Conservation (phyloP, 2,888 invertebrate species). For the Drosophila stalkeri region DNA sequence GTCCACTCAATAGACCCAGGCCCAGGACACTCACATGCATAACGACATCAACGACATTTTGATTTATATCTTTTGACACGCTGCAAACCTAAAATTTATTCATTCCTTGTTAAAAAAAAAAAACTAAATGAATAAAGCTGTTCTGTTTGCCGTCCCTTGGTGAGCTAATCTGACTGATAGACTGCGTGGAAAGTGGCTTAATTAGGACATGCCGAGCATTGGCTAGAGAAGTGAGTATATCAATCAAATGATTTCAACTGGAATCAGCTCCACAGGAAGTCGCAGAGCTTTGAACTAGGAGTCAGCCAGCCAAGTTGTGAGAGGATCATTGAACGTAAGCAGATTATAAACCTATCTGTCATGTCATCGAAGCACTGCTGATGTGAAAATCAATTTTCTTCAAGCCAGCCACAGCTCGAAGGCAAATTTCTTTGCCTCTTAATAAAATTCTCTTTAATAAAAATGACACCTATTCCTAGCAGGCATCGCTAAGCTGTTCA, state of each 20-base stretch:
- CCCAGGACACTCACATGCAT: constrained; percentile 2
- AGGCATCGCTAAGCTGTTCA: neutral
- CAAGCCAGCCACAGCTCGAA: neutral
- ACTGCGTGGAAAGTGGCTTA: constrained; percentile 30
- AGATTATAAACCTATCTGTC: neutral
- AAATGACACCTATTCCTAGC: neutral
- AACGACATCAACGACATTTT: constrained; percentile 69
- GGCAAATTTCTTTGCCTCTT: neutral
- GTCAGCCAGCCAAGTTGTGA: neutral
- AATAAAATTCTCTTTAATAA: neutral
- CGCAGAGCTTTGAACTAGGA: neutral
- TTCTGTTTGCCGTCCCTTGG: neutral
- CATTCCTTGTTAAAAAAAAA: constrained; percentile 25
- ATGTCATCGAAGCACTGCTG: neutral
- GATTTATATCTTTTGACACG: constrained; percentile 74
- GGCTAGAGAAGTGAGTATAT: constrained; percentile 27
- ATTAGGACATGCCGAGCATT: constrained; percentile 33
- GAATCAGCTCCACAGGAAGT: neutral
- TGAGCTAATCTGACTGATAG: constrained; percentile 18
- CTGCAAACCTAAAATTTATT: constrained; percentile 50
- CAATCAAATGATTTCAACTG: constrained; percentile 33
- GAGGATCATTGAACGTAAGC: neutral
- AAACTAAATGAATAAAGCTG: neutral
- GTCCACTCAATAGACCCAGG: constrained; percentile 18
- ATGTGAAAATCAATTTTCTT: constrained; percentile 4